phyloP scores from a whole-genome alignment of 2,888 invertebrate species.

The Drosophila gaucha region DNA sequence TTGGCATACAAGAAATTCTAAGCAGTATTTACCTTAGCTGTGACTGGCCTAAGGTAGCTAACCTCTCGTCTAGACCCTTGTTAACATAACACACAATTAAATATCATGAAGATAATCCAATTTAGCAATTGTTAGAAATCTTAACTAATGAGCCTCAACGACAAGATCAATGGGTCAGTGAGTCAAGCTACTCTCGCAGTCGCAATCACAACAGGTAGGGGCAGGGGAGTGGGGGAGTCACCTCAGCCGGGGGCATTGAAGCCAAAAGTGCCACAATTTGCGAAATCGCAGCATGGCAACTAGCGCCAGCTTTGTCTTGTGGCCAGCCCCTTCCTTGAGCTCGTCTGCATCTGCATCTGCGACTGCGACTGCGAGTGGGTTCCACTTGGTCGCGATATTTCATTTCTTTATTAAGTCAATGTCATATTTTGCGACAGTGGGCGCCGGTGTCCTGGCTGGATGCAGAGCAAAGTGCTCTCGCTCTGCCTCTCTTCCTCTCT shows the following conservation, averaged over 20 bases:
- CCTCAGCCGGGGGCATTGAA: conserved; percentile 49
- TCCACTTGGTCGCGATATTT: conserved; percentile 72
- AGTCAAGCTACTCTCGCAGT: conserved; percentile 39
- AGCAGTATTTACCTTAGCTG: too few species aligned
- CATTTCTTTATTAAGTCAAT: conserved; percentile 83
- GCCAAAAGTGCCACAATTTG: conserved; percentile 66
- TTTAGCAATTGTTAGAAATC: too few species aligned
- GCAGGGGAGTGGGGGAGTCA: conserved; percentile 15
- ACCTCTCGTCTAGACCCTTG: too few species aligned
- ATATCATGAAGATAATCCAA: too few species aligned
- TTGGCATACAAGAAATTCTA: too few species aligned
- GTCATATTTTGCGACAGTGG: conserved; percentile 70
- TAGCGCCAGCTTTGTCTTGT: conserved; percentile 52
- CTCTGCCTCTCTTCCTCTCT: not conserved
- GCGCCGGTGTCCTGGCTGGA: conserved; percentile 57
- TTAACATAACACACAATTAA: too few species aligned
- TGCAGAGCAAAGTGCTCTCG: conserved; percentile 23
- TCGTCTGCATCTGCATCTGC: not conserved
- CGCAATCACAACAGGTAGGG: conserved; percentile 11
- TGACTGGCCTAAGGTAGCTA: too few species aligned
- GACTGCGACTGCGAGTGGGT: conserved; percentile 41
- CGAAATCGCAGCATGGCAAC: conserved; percentile 68
- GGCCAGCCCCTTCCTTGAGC: too few species aligned
- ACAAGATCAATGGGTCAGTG: conserved; percentile 50
- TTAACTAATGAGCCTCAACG: conserved; percentile 36